phyloP scores from a whole-genome alignment of 1,140 invertebrate genomes.

The Drosophila mayri region DNA sequence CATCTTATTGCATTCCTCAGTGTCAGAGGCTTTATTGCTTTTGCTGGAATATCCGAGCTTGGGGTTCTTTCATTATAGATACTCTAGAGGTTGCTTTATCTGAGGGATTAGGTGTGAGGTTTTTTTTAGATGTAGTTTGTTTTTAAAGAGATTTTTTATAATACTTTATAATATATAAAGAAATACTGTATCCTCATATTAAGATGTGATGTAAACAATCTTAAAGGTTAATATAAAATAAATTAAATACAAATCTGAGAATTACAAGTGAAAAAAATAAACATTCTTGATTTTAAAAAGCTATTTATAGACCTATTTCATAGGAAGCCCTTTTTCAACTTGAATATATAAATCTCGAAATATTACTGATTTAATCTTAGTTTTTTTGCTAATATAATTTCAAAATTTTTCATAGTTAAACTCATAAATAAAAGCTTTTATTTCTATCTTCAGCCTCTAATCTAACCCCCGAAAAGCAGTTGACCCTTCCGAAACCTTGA shows the following conservation, averaged over 20 bases:
- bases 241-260: not conserved
- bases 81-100: not conserved
- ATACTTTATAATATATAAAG: too few relatives aligned
- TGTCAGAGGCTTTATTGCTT: constrained; percentile 33
- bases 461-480: not conserved
- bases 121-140: too few relatives aligned
- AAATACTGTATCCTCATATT: too few relatives aligned
- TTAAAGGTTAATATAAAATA: not conserved
- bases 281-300: not conserved
- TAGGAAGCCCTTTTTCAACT: too few relatives aligned
- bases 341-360: not conserved
- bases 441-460: not conserved
- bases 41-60: not conserved
- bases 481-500: not conserved
- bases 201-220: too few relatives aligned
- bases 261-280: too few relatives aligned
- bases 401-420: not conserved
- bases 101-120: not conserved
- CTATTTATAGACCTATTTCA: too few relatives aligned
- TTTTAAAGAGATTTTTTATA: too few relatives aligned
- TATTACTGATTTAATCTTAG: not conserved
- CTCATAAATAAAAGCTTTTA: too few relatives aligned
- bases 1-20: constrained; percentile 55
- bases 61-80: constrained; percentile 17
- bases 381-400: not conserved